phyloP scores from a whole-genome alignment of 2,888 invertebrate species.

The Ophioninae sp. region DNA sequence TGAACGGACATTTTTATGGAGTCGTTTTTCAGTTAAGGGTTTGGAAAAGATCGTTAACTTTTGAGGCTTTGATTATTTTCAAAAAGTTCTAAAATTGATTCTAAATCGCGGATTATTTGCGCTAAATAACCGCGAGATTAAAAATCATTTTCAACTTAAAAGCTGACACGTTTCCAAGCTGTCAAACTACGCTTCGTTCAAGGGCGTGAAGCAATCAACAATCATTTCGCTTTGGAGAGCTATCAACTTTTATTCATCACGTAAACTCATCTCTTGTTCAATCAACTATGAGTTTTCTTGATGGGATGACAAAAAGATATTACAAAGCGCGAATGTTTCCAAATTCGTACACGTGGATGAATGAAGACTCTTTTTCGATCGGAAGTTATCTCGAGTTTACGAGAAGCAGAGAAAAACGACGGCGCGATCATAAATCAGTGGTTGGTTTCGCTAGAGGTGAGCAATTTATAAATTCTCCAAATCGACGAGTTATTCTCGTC shows the following conservation, averaged over 20 bases:
- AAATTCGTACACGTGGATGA: neutral
- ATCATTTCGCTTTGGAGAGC: neutral
- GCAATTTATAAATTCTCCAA: constrained; percentile 38
- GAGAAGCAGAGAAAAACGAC: neutral
- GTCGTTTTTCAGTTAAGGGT: neutral
- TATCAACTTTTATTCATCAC: neutral
- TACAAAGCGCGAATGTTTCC: neutral
- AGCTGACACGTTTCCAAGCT: no score
- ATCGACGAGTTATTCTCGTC: constrained; percentile 48
- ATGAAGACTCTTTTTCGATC: neutral
- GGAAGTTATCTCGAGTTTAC: constrained; percentile 5
- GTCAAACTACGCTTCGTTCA: neutral
- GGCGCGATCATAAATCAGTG: constrained; percentile 16
- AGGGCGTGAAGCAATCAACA: neutral
- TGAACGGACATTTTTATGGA: neutral
- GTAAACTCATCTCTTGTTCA: neutral
- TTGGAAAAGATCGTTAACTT: neutral
- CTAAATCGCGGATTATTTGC: no score
- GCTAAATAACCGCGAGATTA: no score
- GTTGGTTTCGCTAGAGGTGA: constrained; percentile 11
- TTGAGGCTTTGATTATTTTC: no score
- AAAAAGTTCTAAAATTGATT: no score
- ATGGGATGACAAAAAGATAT: neutral
- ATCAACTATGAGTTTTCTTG: neutral
- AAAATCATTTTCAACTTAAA: no score